Base-by-base conservation (phyloP, 2,797 vertebrate species). In the Spheniscus humboldti region DNA sequence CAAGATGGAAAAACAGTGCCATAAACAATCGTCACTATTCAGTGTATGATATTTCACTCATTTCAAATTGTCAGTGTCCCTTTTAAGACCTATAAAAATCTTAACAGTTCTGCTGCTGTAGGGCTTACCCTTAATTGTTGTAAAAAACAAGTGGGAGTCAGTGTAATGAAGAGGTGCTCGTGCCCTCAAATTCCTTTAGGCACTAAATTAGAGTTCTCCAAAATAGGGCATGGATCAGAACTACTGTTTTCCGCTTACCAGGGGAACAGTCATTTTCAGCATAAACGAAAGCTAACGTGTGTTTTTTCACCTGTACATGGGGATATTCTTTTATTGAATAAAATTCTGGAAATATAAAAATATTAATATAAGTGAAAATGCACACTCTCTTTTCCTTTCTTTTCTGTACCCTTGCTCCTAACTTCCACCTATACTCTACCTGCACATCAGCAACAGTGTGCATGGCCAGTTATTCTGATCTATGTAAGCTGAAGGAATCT, bases 131-230 rank as follows among this genome's bases (percentile, higher is more conserved):
- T 92, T 95, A 94, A 93, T 86, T 96, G 92, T 88, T 94, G 69
- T 84, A 91, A 92, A 95, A 96, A 96, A 90, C 88, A 96, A 96
- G 86, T 94, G 88, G 92, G 92, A 95, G 73, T 81, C 72, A 69
- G 68, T 37, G 91, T 75, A 94, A 95, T 90, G 88, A 88, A 92
- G 79, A 95, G 62, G 82, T 90, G 62, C 73, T 93, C 73, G 76
- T 86, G 90, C 79, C 90, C 80, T 96, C 81, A 84, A 59, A 91
- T 47, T 92, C 79, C 76, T 96, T 94, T 59, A 95, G 91, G 85
- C 85, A 84, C 66, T 81, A 91, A 90, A 94, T 78, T 43, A 78
- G 66, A 90, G 59, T 72, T 81, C 92, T 84, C 63, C 69, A 86
- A 95, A 96, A 95, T 24, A 96, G 79, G 85, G 53, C 90, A 96